A percentile compares a stretch with the other conserved stretches of the same genome.
phyloP scores from a whole-genome alignment of 2,113 vertebrate genomes.

The Sphaerodactylus townsendi region DNA sequence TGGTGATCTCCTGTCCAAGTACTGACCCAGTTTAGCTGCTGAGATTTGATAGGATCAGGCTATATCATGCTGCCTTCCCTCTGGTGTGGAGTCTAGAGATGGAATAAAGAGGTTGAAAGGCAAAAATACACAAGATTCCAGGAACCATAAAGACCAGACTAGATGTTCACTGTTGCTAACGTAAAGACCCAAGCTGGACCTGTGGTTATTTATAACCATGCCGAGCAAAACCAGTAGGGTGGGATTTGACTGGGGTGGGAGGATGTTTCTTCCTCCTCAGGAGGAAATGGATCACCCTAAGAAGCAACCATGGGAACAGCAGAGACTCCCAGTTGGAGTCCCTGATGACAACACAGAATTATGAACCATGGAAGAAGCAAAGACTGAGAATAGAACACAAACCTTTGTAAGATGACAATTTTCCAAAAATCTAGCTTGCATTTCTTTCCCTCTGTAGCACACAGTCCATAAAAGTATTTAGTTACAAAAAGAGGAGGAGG shows the following conservation, averaged over 20 bases:
- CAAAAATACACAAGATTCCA: too few relatives aligned
- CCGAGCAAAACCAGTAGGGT: background rate
- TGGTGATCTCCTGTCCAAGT: too few relatives aligned
- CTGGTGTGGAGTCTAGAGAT: too few relatives aligned
- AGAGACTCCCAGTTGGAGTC: background rate
- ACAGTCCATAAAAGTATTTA: conserved; percentile 23
- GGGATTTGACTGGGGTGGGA: background rate
- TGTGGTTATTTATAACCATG: background rate
- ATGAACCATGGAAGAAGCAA: background rate
- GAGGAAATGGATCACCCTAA: background rate
- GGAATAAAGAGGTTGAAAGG: too few relatives aligned
- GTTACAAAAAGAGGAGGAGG: conserved; percentile 20
- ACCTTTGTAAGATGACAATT: conserved; percentile 50
- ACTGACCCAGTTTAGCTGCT: too few relatives aligned
- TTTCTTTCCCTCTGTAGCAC: conserved; percentile 22
- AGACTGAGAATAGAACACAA: background rate
- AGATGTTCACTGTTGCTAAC: background rate
- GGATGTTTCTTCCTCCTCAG: background rate
- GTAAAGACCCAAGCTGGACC: background rate
- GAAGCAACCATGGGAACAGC: background rate
- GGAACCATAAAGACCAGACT: too few relatives aligned
- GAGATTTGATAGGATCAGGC: too few relatives aligned
- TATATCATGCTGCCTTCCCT: too few relatives aligned
- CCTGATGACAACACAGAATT: background rate
- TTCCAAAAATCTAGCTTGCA: conserved; percentile 19